phyloP scores from a whole-genome alignment of 2,888 invertebrate genomes.

The Petrolisthes manimaculis region DNA sequence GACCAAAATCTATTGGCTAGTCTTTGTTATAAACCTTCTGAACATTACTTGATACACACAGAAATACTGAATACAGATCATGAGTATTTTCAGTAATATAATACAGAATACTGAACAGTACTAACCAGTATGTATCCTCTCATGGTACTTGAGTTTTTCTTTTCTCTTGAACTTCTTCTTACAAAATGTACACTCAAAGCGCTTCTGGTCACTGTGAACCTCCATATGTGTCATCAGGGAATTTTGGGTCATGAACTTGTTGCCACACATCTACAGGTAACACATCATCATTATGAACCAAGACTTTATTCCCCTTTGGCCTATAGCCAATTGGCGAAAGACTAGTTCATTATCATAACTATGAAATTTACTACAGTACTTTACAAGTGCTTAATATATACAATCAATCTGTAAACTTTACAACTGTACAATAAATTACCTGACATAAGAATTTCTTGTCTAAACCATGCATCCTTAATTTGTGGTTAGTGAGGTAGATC shows the following conservation, averaged over 20 bases:
- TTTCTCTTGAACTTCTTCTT: slow-evolving; percentile 59
- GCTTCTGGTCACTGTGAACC: slow-evolving; percentile 50
- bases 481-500: slow-evolving; percentile 66
- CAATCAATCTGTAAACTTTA: too few relatives aligned
- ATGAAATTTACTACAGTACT: too few relatives aligned
- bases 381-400: too few relatives aligned
- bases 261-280: slow-evolving; percentile 58
- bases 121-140: slow-evolving; percentile 62
- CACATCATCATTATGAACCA: background rate
- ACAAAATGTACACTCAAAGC: slow-evolving; percentile 56
- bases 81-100: too few relatives aligned
- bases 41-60: background rate
- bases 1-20: background rate
- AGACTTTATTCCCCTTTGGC: too few relatives aligned
- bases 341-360: too few relatives aligned
- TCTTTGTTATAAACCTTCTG: too few relatives aligned
- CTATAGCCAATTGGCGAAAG: too few relatives aligned
- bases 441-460: slow-evolving; percentile 65
- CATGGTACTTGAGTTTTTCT: slow-evolving; percentile 59
- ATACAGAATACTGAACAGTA: background rate
- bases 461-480: slow-evolving; percentile 62
- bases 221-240: slow-evolving; percentile 58
- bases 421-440: slow-evolving; percentile 18
- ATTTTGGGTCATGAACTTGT: slow-evolving; percentile 59
- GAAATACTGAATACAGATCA: background rate